Base-by-base conservation (phyloP, 2,113 vertebrate species). In the Verasper variegatus region DNA sequence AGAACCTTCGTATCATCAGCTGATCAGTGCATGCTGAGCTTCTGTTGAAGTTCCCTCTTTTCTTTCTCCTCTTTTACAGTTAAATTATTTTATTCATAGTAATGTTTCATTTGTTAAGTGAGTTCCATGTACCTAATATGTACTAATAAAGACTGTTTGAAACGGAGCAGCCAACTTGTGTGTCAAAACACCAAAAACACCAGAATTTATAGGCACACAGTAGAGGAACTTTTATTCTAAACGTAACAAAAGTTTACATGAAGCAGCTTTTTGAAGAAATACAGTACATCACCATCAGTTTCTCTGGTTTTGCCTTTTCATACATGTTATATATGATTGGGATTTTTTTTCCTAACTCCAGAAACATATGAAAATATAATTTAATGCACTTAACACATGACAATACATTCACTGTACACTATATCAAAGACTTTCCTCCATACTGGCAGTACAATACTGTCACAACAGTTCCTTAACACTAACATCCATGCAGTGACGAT, bases 351-450 rank as follows among this genome's bases (percentile, higher is more conserved):
- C 93, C 86, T 93, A 90, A 61, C 90, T 93, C 92, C 95, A 95
- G 94, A 95, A 96, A 97, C 94, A 96, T 98, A 98, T 86, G 96
- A 97, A 98, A 98, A 98, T 97, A 98, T 97, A 97, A 96, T 99
- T 97, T 98, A 97, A 97, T 97, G 96, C 96, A 97, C 96, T 97
- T 96, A 95, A 97, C 94, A 96, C 95, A 80, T 92, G 95, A 88
- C 73, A 68, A 95, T 97, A 99, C 96, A 98, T 96, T 97, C 96
- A 97, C 96, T 97, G 96, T 96, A 96, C 95, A 97, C 94, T 91
- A 96, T 96, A 96, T 96, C 95, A 96, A 97, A 96, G 95, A 95
- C 91, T 94, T 96, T 94, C 95, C 94, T 96, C 95, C 94, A 94
- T 93, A 95, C 93, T 95, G 96, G 95, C 95, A 95, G 95, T 95